Evolutionary conservation across 1,140 invertebrate species (phyloP).

Genomic region (Lordiphosa mommai): DNA sequence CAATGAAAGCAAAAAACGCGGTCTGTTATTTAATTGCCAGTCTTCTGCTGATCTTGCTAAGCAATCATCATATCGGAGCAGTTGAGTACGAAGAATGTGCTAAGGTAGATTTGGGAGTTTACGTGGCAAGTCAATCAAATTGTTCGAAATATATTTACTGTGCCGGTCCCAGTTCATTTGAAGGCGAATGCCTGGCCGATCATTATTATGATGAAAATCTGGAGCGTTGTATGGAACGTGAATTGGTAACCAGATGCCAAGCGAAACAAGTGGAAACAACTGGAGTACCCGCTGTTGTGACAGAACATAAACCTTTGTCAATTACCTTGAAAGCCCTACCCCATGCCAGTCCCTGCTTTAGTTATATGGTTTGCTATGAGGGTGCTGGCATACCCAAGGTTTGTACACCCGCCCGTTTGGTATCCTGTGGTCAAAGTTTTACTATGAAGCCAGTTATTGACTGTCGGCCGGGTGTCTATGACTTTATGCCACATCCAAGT

Average conservation of each 20-base stretch:
- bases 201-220: slow-evolving; percentile 26
- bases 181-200: slow-evolving; percentile 22
- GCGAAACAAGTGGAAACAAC: not conserved
- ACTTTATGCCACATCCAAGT: slow-evolving; percentile 42
- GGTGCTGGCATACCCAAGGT: slow-evolving; percentile 37
- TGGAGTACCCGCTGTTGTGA: not conserved
- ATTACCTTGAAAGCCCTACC: slow-evolving; percentile 22
- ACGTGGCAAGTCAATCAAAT: slow-evolving; percentile 29
- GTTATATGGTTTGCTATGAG: slow-evolving; percentile 42
- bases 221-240: slow-evolving; percentile 26
- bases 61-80: not conserved
- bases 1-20: slow-evolving; percentile 11
- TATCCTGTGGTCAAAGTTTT: slow-evolving; percentile 26
- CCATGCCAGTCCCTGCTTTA: slow-evolving; percentile 23
- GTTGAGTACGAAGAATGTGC: slow-evolving; percentile 20
- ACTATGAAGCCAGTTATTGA: slow-evolving; percentile 2
- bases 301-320: slow-evolving; percentile 2
- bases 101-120: slow-evolving; percentile 14
- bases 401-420: slow-evolving; percentile 31
- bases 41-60: slow-evolving; percentile 4
- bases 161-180: slow-evolving; percentile 33
- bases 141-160: slow-evolving; percentile 44
- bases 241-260: slow-evolving; percentile 15
- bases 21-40: not conserved
- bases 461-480: slow-evolving; percentile 42